Conservation (phyloP, 2,113 vertebrate genomes). For the Xyrauchen texanus region DNA sequence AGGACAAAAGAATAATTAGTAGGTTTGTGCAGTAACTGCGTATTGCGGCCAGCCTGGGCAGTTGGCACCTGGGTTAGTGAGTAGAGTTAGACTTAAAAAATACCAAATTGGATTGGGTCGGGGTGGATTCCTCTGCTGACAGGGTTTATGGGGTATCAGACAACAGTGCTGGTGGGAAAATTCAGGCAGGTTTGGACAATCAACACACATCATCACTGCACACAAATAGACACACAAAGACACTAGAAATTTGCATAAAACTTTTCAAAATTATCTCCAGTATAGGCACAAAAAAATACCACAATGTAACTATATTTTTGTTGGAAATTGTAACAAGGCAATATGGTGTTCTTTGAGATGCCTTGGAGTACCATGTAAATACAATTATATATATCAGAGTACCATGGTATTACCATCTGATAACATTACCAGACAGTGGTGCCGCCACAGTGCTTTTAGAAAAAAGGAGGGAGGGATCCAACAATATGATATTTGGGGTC, state of each 20-base stretch:
- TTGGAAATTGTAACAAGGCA: no score
- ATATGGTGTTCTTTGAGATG: no score
- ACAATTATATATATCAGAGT: no score
- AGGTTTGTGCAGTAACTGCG: conserved; percentile 49
- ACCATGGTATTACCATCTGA: no score
- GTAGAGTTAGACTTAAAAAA: conserved; percentile 55
- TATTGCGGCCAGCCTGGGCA: conserved; percentile 42
- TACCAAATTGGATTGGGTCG: conserved; percentile 41
- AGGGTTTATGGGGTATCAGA: conserved; percentile 52
- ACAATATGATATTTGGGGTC: no score
- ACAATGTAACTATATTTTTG: neutral
- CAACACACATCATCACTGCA: neutral
- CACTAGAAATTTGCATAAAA: conserved; percentile 16
- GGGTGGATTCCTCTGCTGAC: conserved; percentile 46
- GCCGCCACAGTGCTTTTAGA: no score
- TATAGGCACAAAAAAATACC: neutral
- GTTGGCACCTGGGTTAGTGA: conserved; percentile 54
- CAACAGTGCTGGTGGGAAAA: conserved; percentile 29
- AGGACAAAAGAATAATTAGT: conserved; percentile 58
- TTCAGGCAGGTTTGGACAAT: conserved; percentile 4
- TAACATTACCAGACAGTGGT: no score
- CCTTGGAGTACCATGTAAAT: no score
- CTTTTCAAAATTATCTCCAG: conserved; percentile 10
- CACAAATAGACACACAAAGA: neutral
- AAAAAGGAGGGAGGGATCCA: no score